Conservation (phyloP, 1,140 invertebrate species). For the Listronotus bonariensis region DNA sequence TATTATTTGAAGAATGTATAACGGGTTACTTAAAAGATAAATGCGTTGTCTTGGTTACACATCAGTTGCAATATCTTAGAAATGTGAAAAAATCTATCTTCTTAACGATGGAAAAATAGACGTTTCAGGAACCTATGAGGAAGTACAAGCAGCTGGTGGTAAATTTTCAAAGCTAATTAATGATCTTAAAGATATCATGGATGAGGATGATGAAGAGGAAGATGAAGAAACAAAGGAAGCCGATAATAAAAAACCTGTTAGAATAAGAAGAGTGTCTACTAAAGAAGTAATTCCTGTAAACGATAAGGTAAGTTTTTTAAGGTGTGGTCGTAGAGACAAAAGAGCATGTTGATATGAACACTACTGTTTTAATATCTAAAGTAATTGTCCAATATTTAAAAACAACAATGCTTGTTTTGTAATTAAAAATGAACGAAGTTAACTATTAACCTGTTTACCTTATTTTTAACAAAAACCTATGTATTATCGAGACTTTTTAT, state of each 20-base stretch:
- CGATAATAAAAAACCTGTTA: slow-evolving; percentile 47
- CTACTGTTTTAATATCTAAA: no score
- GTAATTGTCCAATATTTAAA: no score
- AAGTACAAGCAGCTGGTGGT: slow-evolving; percentile 53
- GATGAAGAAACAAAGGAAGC: slow-evolving; percentile 40
- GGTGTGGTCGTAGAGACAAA: background rate
- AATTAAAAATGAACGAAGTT: no score
- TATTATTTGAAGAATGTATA: slow-evolving; percentile 72
- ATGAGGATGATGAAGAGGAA: slow-evolving; percentile 47
- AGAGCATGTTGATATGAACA: background rate
- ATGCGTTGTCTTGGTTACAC: slow-evolving; percentile 80
- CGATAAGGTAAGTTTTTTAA: slow-evolving; percentile 20
- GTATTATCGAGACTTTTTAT: no score
- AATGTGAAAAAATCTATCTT: slow-evolving; percentile 70
- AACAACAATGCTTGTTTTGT: no score
- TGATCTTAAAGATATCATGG: slow-evolving; percentile 54
- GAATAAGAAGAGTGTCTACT: slow-evolving; percentile 59
- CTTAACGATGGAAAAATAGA: slow-evolving; percentile 65
- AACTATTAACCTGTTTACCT: no score
- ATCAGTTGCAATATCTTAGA: slow-evolving; percentile 85
- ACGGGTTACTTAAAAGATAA: slow-evolving; percentile 63
- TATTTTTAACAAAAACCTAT: no score
- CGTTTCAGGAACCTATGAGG: slow-evolving; percentile 58
- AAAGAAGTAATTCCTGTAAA: slow-evolving; percentile 49
- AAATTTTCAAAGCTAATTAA: slow-evolving; percentile 62